phyloP scores from a whole-genome alignment of 2,113 vertebrate genomes.

The Phylloscopus trochiloides region DNA sequence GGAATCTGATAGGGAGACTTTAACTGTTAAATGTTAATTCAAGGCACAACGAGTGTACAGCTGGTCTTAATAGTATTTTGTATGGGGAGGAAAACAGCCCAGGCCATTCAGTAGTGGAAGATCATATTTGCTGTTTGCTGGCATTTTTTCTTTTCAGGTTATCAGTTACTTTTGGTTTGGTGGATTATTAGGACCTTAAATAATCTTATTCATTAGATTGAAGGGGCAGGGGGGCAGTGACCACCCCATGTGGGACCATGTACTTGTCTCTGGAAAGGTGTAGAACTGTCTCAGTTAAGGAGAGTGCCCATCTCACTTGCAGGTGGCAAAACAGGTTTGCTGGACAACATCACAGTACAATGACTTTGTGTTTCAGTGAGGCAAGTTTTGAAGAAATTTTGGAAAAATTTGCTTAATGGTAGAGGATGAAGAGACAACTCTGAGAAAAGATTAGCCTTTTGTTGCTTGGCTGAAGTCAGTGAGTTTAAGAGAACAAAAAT shows the following conservation, averaged over 20 bases:
- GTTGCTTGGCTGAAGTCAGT: background rate
- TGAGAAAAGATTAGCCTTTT: background rate
- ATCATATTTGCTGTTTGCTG: background rate
- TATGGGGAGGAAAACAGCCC: background rate
- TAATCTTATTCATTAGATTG: background rate
- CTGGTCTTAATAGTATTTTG: background rate
- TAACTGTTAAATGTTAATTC: background rate
- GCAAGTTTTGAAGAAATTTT: background rate
- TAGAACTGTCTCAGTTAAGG: background rate
- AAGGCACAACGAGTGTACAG: background rate
- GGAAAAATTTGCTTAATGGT: background rate
- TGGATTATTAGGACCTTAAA: background rate
- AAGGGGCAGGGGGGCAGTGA: background rate
- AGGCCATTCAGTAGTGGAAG: background rate
- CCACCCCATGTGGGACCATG: rapidly evolving
- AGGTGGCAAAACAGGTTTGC: background rate
- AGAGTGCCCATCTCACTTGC: background rate
- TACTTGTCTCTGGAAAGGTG: background rate
- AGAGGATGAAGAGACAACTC: background rate
- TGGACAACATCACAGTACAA: background rate
- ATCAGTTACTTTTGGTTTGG: background rate
- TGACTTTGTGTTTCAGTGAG: background rate
- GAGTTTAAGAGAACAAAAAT: background rate
- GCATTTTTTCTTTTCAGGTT: background rate
- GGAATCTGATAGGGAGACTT: background rate